Evolutionary conservation across 2,797 vertebrate species (phyloP).

Genomic region (Pagetopsis macropterus): DNA sequence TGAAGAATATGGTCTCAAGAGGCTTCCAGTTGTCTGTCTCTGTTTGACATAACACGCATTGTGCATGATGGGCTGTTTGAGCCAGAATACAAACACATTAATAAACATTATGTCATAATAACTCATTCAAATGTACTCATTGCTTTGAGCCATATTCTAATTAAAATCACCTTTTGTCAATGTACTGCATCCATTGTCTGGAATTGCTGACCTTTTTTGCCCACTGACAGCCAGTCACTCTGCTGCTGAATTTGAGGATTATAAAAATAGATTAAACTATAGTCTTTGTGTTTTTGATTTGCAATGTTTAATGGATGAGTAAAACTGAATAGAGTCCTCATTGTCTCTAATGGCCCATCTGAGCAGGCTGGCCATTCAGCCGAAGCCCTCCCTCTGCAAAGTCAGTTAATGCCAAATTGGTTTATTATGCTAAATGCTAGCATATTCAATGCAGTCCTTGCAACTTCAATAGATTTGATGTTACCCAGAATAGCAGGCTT

Average conservation of each 20-base stretch:
- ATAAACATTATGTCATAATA: slow-evolving; percentile 78
- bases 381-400: slow-evolving; percentile 56
- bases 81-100: slow-evolving; percentile 75
- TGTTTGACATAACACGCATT: slow-evolving; percentile 72
- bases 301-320: slow-evolving; percentile 71
- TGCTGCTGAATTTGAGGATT: slow-evolving; percentile 52
- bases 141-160: slow-evolving; percentile 72
- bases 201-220: slow-evolving; percentile 64
- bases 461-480: slow-evolving; percentile 72
- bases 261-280: slow-evolving; percentile 70
- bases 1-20: slow-evolving; percentile 20
- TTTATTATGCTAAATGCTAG: slow-evolving; percentile 70
- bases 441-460: slow-evolving; percentile 57
- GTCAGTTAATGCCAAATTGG: slow-evolving; percentile 68
- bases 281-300: slow-evolving; percentile 72
- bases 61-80: slow-evolving; percentile 53
- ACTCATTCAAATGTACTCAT: slow-evolving; percentile 72
- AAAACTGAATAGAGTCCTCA: slow-evolving; percentile 50
- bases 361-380: slow-evolving; percentile 63
- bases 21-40: slow-evolving; percentile 43
- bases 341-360: slow-evolving; percentile 60
- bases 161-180: slow-evolving; percentile 75
- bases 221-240: slow-evolving; percentile 49
- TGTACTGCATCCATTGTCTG: slow-evolving; percentile 73
- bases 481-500: slow-evolving; percentile 53